Conservation (phyloP, 2,797 vertebrate genomes). For the Notamacropus eugenii region DNA sequence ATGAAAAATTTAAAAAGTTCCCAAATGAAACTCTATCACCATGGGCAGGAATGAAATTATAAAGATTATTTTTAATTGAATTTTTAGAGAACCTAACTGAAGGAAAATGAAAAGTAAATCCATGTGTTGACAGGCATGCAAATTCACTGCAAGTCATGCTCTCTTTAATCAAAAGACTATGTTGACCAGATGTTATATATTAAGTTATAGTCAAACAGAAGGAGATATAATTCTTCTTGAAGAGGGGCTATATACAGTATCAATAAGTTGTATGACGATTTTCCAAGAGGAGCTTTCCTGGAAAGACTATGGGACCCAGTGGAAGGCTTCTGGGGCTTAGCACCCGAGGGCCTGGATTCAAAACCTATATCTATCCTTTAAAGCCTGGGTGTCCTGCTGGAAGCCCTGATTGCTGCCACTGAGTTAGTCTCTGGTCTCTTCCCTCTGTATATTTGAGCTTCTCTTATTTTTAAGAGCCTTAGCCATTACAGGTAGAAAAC, state of each 20-base stretch:
- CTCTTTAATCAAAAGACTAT: constrained; percentile 16
- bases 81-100: constrained; percentile 43
- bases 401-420: background rate
- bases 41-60: constrained; percentile 21
- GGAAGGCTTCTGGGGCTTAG: background rate
- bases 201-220: background rate
- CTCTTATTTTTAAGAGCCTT: background rate
- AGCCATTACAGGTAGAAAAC: background rate
- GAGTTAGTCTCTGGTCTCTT: background rate
- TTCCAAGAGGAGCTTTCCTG: background rate
- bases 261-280: background rate
- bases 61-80: constrained; percentile 23
- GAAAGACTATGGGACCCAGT: background rate
- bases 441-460: background rate
- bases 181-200: background rate
- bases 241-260: background rate
- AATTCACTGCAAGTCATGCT: background rate
- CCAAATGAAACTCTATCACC: constrained; percentile 20
- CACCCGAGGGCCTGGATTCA: background rate
- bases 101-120: background rate
- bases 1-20: background rate
- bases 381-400: background rate
- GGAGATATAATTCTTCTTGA: background rate
- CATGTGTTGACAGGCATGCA: background rate
- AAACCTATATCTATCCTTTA: background rate